These are phyloP conservation scores for Colossoma macropomum DNA, from an alignment of 2,113 vertebrate species.

Conservation along the genomic window DNA sequence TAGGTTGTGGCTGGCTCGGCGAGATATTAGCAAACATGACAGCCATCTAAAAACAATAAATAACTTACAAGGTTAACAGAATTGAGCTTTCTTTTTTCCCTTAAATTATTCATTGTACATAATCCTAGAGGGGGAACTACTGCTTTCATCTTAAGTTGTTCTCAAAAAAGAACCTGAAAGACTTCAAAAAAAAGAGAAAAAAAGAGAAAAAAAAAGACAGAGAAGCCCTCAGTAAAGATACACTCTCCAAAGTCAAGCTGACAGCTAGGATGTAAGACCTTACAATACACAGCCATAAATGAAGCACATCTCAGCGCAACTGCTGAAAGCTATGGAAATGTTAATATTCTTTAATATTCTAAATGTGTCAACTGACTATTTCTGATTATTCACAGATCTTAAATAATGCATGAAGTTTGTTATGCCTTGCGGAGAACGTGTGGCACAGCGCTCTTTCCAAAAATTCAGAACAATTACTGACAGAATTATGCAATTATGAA, in stretches of 20 bases:
- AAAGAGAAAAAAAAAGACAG: neutral
- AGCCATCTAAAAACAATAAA: constrained; percentile 60
- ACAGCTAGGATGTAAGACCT: constrained; percentile 40
- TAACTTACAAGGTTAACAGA: constrained; percentile 59
- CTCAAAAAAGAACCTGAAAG: constrained; percentile 34
- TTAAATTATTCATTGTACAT: constrained; percentile 63
- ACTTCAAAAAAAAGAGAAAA: neutral
- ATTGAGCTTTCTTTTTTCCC: constrained; percentile 49
- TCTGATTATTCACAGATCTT: constrained; percentile 25
- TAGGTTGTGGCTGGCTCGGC: constrained; percentile 20
- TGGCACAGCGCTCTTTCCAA: neutral
- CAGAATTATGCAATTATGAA: neutral
- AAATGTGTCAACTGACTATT: constrained; percentile 2
- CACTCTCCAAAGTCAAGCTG: constrained; percentile 28
- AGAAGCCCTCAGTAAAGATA: constrained; percentile 15
- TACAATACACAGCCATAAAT: constrained; percentile 38
- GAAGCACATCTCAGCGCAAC: constrained; percentile 30
- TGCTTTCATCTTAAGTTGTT: constrained; percentile 60
- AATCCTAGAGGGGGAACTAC: constrained; percentile 47
- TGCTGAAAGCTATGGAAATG: constrained; percentile 17
- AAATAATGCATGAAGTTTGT: constrained; percentile 11
- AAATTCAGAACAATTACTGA: neutral
- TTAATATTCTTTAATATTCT: constrained; percentile 32
- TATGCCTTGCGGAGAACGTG: neutral
- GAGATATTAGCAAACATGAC: constrained; percentile 60